phyloP scores from a whole-genome alignment of 2,888 invertebrate genomes.

The Cenopis cana region DNA sequence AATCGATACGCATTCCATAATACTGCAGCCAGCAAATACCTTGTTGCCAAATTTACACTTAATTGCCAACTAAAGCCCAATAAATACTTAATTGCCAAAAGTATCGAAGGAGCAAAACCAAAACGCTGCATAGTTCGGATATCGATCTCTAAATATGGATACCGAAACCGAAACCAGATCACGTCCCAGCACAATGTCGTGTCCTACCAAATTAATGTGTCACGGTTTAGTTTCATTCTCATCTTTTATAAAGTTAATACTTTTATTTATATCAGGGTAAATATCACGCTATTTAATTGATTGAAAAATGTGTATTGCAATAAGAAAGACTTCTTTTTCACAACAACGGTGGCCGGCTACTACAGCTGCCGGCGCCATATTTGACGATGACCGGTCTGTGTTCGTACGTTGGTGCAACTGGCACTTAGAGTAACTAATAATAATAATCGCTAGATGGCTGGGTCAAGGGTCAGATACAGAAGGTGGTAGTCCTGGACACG shows the following conservation, averaged over 20 bases:
- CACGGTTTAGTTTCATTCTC: not conserved
- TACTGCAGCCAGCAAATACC: constrained; percentile 17
- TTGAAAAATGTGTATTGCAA: too few species aligned
- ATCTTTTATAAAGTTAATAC: constrained; percentile 11
- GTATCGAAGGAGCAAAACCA: constrained; percentile 11
- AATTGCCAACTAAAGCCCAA: not conserved
- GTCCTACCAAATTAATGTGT: not conserved
- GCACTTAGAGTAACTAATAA: too few species aligned
- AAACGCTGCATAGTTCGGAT: constrained; percentile 10
- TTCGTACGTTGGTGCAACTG: too few species aligned
- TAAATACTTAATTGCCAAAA: constrained; percentile 22
- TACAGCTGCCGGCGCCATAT: too few species aligned
- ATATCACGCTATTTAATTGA: too few species aligned
- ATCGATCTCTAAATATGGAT: constrained; percentile 27
- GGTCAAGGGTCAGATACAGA: too few species aligned
- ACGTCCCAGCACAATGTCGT: constrained; percentile 17
- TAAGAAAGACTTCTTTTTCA: too few species aligned
- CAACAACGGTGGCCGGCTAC: too few species aligned
- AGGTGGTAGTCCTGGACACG: too few species aligned
- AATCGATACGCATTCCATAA: constrained; percentile 14
- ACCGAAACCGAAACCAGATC: constrained; percentile 11
- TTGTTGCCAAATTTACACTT: not conserved
- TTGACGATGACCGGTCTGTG: too few species aligned
- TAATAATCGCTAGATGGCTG: too few species aligned
- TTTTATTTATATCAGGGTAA: not conserved